Percentiles rank a stretch among this genome's conserved stretches.
Conservation (phyloP, 2,113 vertebrate species). For the Pollimyrus isidori region DNA sequence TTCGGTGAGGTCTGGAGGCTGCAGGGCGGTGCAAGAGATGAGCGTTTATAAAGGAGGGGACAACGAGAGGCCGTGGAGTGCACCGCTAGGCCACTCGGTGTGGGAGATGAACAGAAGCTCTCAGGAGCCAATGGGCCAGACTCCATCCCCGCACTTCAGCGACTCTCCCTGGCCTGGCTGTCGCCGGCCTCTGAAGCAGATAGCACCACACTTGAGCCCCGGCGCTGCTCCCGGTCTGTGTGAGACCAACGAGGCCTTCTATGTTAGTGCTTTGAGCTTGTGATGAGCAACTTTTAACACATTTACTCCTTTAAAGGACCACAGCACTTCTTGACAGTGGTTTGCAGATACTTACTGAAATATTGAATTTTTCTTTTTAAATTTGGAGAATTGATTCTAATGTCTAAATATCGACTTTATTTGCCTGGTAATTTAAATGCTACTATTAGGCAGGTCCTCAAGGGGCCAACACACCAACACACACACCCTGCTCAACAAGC, state of each 20-base stretch:
- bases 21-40: not conserved
- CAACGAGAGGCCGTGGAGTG: not conserved
- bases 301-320: not conserved
- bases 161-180: not conserved
- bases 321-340: not conserved
- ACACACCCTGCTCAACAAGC: not conserved
- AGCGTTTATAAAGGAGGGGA: not conserved
- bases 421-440: not conserved
- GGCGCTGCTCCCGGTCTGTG: not conserved
- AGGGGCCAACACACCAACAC: not conserved
- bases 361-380: not conserved
- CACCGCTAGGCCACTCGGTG: not conserved
- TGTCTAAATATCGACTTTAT: not conserved
- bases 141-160: not conserved
- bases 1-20: not conserved
- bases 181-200: not conserved
- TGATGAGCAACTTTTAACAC: not conserved
- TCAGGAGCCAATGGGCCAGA: not conserved
- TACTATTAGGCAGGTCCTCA: not conserved
- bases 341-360: not conserved
- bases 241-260: not conserved
- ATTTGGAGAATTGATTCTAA: not conserved
- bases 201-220: not conserved
- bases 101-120: not conserved
- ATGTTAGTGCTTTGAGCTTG: not conserved